Conservation (phyloP, 1,140 invertebrate species). For the Ooceraea biroi region DNA sequence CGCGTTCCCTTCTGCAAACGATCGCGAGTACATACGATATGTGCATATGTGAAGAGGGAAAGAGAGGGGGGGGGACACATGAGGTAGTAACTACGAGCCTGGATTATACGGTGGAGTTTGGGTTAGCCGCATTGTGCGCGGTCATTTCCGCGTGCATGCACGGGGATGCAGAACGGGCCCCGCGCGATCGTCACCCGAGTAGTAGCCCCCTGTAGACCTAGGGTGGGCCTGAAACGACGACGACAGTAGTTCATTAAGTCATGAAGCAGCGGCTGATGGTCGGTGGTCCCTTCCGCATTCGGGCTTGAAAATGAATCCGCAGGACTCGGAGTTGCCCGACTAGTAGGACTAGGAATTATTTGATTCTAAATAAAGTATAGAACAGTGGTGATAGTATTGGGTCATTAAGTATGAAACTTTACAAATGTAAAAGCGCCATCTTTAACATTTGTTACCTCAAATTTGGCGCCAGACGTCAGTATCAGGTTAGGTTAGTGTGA, state of each 20-base stretch:
- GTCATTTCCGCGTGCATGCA: slow-evolving; percentile 70
- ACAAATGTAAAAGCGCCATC: no score
- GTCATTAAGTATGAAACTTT: no score
- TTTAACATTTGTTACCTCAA: no score
- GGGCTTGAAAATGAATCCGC: background rate
- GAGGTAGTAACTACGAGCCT: slow-evolving; percentile 29
- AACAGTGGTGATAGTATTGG: no score
- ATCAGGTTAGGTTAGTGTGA: no score
- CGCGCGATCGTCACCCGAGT: slow-evolving; percentile 23
- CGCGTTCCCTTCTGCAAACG: slow-evolving; percentile 21
- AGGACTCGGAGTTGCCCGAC: no score
- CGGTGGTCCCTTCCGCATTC: background rate
- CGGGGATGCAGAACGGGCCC: slow-evolving; percentile 68
- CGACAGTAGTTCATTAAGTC: background rate
- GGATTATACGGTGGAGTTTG: slow-evolving; percentile 66
- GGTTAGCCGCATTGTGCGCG: slow-evolving; percentile 44
- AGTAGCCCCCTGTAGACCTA: no score
- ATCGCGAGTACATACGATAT: slow-evolving; percentile 30
- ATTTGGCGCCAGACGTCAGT: no score
- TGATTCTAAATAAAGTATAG: no score
- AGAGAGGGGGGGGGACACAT: background rate
- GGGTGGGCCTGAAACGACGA: background rate
- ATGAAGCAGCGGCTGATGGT: background rate
- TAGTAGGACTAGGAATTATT: no score
- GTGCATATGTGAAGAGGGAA: slow-evolving; percentile 35